Base-by-base conservation (phyloP, 2,888 invertebrate genomes). In the Iphiclides podalirius region DNA sequence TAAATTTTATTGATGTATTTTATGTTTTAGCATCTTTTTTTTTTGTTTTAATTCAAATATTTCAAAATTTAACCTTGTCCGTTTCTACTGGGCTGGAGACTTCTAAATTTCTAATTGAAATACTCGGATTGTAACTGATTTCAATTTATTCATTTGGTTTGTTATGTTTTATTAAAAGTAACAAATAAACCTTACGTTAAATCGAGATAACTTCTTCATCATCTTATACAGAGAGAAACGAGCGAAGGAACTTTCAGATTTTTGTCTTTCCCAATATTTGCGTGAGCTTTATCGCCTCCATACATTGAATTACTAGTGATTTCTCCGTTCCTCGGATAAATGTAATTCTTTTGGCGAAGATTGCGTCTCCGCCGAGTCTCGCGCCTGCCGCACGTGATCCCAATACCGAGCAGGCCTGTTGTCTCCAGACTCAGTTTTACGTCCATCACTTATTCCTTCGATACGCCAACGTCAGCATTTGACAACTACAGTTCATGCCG, bases 401-500 rank as follows among this genome's bases (percentile, higher is more conserved):
- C 77, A 82, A 86, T 88, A 76, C 72, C 60, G 61, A 76, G 79
- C 63, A 50, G 57, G 57, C 41, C 63, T 61, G 68, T 76, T 78
- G 79, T 83, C 82, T 81, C 66, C 77, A 69, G 74, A 73, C 73
- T 76, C 71, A 73, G 67, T 70, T 72, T 76, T 78, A 70, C 76
- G 78, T 81, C 82, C 81, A 78, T 85, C 82, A 85, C 84, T 84
- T 85, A 81, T 86, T 82, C 76, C 70, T 75, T 65, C 73, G 73
- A 82, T 83, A 79, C 77, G 75, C 73, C 67, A 71, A 76, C 81
- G 83, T 86, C 80, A 86, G 85, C 85, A 62, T 79, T 86, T 79
- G 86, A 86, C 87, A 83, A 86, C 79, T 83, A 80, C 79, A 81
- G 82, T 85, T 79, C 76, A 79, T 81, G 77, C 66, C 73, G 79